These are phyloP conservation scores for Actias luna DNA, from an alignment of 2,888 invertebrate species.

Conservation along the genomic window DNA sequence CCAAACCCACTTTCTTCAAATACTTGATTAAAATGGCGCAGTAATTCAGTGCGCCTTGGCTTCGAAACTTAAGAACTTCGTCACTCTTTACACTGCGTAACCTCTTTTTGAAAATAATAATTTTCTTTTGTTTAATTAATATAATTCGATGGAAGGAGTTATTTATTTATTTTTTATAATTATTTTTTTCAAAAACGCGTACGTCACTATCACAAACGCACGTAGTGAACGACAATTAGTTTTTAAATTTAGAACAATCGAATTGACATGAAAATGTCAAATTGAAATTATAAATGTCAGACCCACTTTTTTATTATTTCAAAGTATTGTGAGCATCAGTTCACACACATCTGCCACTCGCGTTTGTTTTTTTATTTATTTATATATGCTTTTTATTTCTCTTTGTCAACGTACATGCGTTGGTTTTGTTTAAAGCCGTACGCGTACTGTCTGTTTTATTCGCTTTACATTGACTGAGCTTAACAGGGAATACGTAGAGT, in stretches of 20 bases:
- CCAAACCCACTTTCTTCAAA: no score
- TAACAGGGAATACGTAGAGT: slow-evolving; percentile 32
- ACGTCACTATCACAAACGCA: neutral
- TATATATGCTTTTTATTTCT: slow-evolving; percentile 29
- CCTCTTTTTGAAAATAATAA: no score
- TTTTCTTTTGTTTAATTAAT: no score
- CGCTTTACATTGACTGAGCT: slow-evolving; percentile 45
- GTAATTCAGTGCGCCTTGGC: neutral
- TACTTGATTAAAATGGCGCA: neutral
- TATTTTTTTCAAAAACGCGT: no score
- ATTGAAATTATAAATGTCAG: neutral
- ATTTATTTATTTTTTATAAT: no score
- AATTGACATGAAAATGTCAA: neutral
- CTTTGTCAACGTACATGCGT: slow-evolving; percentile 35
- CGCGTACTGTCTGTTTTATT: slow-evolving; percentile 63
- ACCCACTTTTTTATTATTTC: neutral
- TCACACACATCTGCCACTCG: neutral
- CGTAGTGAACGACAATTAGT: neutral
- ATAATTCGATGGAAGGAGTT: no score
- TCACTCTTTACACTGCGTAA: neutral
- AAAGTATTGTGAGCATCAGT: neutral
- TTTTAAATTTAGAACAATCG: neutral
- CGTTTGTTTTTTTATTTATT: slow-evolving; percentile 9
- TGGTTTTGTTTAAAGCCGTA: slow-evolving; percentile 58
- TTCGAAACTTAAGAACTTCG: neutral